These are phyloP conservation scores for Terebella lapidaria DNA, from an alignment of 2,888 invertebrate species.

Conservation along the genomic window DNA sequence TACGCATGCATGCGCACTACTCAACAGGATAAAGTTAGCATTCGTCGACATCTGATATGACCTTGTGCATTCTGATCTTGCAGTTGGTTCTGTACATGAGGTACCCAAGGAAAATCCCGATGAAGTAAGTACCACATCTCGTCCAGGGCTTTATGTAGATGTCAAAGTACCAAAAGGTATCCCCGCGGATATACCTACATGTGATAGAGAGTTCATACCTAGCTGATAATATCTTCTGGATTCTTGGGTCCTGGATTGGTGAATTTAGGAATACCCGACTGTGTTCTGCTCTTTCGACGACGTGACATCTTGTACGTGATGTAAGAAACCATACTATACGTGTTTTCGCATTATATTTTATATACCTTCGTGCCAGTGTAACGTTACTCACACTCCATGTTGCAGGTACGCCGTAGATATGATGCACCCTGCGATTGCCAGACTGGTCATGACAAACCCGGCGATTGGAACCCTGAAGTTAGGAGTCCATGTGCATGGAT, in stretches of 20 bases:
- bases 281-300: background rate
- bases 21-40: too few species aligned
- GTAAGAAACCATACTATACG: too few species aligned
- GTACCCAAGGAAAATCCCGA: background rate
- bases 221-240: too few species aligned
- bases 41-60: too few species aligned
- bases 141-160: background rate
- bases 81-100: background rate
- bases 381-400: background rate
- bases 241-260: too few species aligned
- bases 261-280: background rate
- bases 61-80: background rate
- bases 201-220: too few species aligned
- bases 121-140: background rate
- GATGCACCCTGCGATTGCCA: background rate
- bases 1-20: too few species aligned
- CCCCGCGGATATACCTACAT: too few species aligned
- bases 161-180: background rate
- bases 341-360: too few species aligned
- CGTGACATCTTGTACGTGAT: too few species aligned
- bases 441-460: background rate
- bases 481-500: too few species aligned
- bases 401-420: background rate
- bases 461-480: background rate
- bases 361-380: too few species aligned